Evolutionary conservation across 2,797 vertebrate genomes (phyloP), one percentile per base, ranked within the genome.

Genomic region (Phaenicophaeus curvirostris): DNA sequence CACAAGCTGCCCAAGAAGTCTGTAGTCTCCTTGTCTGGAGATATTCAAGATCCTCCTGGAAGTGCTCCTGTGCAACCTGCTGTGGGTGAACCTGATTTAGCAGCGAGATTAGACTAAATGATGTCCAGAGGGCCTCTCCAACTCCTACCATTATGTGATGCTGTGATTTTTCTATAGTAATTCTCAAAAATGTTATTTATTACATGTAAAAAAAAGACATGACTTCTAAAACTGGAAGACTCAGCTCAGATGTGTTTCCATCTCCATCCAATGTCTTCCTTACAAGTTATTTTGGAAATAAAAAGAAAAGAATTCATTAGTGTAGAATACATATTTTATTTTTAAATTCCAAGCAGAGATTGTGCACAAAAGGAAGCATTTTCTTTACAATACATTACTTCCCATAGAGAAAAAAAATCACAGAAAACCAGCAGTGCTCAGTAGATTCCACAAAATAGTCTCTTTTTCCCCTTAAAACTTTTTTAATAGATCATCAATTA

Each of bases 381-480:
- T 24, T 15, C 5, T 62, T 83, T 84, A 41, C 1, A 35, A 37
- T 33, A 28, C 8, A 13, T 35, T 65, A 24, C 9, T 65, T 78
- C 13, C 8, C 13, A 15, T 6, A 50, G 37, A 77, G 37, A 37
- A 58, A 87, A 58, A 78, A 82, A 39, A 30, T 10, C 15, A 8
- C 5, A 46, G 17, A 44, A 83, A 90, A 33, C 0, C 4, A 71
- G 2, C 13, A 50, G 8, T 66, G 16, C 37, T 73, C 24, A 58
- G 24, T 68, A 5, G 3, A 78, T 81, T 6, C 4, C 21, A 33
- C 13, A 51, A 12, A 72, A 54, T 27, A 46, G 3, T 8, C 2
- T 39, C 61, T 42, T 44, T 44, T 1, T 5, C 3, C 7, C 2
- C 4, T 44, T 50, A 41, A 35, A 20, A 24, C 46, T 0, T 20